Conservation (phyloP, 1,140 invertebrate genomes). For the Eumeta japonica region DNA sequence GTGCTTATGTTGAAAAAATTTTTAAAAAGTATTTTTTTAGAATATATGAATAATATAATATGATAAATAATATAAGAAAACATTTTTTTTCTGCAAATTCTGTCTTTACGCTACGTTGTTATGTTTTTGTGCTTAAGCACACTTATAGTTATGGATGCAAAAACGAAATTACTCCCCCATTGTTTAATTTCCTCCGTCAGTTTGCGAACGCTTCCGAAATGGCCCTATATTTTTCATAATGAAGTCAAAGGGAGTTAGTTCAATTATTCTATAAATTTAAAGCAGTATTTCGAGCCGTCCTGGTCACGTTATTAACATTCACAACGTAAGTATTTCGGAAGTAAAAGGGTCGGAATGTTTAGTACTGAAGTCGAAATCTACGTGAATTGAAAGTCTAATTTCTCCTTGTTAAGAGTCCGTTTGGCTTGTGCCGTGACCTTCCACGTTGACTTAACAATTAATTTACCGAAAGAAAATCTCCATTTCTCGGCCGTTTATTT, state of each 20-base stretch:
- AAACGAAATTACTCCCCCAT: conserved; percentile 21
- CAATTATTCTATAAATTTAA: conserved; percentile 53
- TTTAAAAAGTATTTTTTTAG: no score
- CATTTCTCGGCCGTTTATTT: conserved; percentile 42
- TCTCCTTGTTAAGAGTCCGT: conserved; percentile 37
- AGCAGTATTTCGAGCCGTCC: conserved; percentile 20
- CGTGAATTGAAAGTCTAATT: conserved; percentile 44
- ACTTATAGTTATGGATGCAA: no score
- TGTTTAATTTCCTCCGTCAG: no score
- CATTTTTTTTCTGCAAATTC: no score
- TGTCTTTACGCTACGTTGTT: no score
- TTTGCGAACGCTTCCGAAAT: no score
- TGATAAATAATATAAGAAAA: no score
- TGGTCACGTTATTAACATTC: conserved; percentile 52
- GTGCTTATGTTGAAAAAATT: no score
- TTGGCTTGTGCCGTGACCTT: conserved; percentile 27
- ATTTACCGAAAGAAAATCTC: conserved; percentile 50
- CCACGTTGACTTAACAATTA: conserved; percentile 34
- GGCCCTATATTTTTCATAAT: conserved; percentile 39
- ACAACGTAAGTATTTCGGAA: conserved; percentile 38
- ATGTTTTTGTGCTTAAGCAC: no score
- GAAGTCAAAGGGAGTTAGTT: conserved; percentile 42
- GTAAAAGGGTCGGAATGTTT: conserved; percentile 52
- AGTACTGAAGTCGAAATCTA: conserved; percentile 41
- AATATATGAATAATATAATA: no score